Evolutionary conservation across 2,113 vertebrate genomes (phyloP), one percentile per base, ranked within the genome.

Genomic region (Pseudolaguvia tuberculata): DNA sequence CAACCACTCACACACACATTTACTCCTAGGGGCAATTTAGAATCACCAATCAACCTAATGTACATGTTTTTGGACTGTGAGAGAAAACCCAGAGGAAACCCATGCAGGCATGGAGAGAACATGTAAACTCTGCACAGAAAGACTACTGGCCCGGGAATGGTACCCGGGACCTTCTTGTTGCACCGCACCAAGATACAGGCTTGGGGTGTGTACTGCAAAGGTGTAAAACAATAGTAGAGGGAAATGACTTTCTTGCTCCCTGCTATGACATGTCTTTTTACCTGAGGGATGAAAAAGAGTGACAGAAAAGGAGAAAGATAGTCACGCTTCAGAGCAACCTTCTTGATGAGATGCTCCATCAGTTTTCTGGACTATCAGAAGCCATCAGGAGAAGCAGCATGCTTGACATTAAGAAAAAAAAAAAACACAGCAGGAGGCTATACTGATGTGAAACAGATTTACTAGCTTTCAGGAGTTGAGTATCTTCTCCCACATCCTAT

Each of bases 161-260:
- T n/a, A n/a, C n/a, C n/a, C n/a, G n/a, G n/a, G n/a, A n/a, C n/a
- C n/a, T n/a, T n/a, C n/a, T n/a, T n/a, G n/a, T n/a, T n/a, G n/a
- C n/a, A n/a, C n/a, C n/a, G n/a, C n/a, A n/a, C n/a, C n/a, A n/a
- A n/a, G 62, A 58, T 75, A 68, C 15, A 45, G 82, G 83, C 84
- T 81, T 83, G 78, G 79, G 77, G 70, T 83, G 70, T 71, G 85
- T 84, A 83, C 81, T 85, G 86, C 81, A 83, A 76, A 83, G 83
- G 87, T 87, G 80, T 83, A 79, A 77, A 79, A 78, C 72, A 73
- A 79, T 71, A 42, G 25, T 29, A 72, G 78, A 80, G 78, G 78
- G 78, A 86, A 89, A 87, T 88, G 80, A 89, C 84, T 88, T 89
- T 84, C 25, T 83, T 81, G 85, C 78, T 73, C 48, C 73, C 83